Evolutionary conservation across 2,113 vertebrate species (phyloP), one percentile per base, ranked within the genome.

Genomic region (Rhinopomastus cyanomelas): DNA sequence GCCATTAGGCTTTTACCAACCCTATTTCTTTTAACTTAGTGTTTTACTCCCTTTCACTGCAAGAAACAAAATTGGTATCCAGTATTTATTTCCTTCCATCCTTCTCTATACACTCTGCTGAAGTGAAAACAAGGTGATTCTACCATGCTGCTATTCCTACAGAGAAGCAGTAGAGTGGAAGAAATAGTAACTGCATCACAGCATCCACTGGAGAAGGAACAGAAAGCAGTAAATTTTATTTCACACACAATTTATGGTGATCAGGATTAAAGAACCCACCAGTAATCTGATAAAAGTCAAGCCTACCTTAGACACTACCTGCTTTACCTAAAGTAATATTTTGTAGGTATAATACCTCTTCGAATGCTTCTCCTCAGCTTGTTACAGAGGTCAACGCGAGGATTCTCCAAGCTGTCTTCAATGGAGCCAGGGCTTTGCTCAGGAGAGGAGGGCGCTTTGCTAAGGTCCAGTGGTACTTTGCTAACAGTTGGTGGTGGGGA

Each of bases 341-440:
- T 57, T 57, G 36, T 19, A 56, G 15, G 27, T 71, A 25, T 37
- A 74, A 91, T 97, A 99, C 98, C 98, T 98, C 98, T 98, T 87
- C 98, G 98, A 89, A 99, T 98, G 97, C 98, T 99, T 88, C 98
- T 97, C 64, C 98, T 97, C 85, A 99, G 97, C 95, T 98, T 99
- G 80, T 98, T 98, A 94, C 98, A 98, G 80, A 98, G 97, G 60
- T 99, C 98, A 32, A 98, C 88, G 4, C 97, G 98, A 2, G 98
- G 98, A 66, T 97, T 96, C 87, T 98, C 98, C 36, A 98, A 95
- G 57, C 95, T 96, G 30, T 99, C 98, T 66, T 98, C 97, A 17
- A 91, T 22, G 8, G 97, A 92, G 66, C 96, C 96, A 5, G 98
- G 98, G 90, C 97, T 98, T 96, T 98, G 98, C 37, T 99, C 98